These are phyloP conservation scores for Muscicapa adusta DNA, from an alignment of 2,113 vertebrate species.

Conservation along the genomic window DNA sequence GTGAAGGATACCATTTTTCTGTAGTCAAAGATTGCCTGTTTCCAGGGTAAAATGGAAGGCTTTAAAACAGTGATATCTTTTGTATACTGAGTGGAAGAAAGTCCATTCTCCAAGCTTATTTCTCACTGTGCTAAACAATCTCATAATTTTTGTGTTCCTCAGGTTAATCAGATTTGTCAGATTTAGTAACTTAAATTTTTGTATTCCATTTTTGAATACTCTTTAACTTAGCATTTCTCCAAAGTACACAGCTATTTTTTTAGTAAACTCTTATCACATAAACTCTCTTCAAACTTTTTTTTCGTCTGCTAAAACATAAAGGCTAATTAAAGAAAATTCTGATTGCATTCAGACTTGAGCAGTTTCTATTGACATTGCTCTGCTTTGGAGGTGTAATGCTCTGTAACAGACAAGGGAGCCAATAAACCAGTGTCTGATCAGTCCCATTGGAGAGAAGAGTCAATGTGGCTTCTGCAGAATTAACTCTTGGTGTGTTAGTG, in stretches of 20 bases:
- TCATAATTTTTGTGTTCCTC: background rate
- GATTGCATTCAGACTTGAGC: background rate
- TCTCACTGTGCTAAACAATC: background rate
- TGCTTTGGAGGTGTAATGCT: background rate
- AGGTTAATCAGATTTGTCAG: background rate
- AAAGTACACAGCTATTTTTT: background rate
- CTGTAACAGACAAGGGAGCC: background rate
- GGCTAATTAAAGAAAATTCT: background rate
- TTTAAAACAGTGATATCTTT: background rate
- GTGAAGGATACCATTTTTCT: background rate
- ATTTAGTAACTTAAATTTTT: background rate
- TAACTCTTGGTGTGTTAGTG: accelerated
- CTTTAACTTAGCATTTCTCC: background rate
- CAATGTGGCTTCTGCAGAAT: background rate
- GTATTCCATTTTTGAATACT: background rate
- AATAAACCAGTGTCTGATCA: background rate
- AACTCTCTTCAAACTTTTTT: background rate
- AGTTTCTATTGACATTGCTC: background rate
- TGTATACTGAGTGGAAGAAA: background rate
- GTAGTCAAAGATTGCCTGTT: background rate
- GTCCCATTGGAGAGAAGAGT: background rate
- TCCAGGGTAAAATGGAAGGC: background rate
- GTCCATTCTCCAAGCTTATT: background rate
- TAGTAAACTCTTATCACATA: background rate
- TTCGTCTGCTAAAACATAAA: background rate